Percentiles rank a stretch among this genome's conserved stretches.
phyloP scores from a whole-genome alignment of 2,888 invertebrate species.

The Imbricaverruca yamaguchii region DNA sequence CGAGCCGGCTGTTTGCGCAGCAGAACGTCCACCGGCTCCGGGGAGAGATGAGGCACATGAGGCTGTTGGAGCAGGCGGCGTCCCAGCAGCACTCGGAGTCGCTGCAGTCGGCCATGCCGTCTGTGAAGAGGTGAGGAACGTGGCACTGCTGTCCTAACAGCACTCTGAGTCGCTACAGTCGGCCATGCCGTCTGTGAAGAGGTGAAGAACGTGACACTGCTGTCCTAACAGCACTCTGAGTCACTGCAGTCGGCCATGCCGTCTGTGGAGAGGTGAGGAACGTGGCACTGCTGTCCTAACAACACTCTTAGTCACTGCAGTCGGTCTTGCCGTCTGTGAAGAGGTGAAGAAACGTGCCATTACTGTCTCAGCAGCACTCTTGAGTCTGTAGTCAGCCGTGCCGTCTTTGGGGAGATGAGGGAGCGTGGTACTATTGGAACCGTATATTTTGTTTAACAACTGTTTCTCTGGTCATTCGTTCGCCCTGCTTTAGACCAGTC shows the following conservation, averaged over 20 bases:
- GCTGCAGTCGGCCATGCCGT: constrained; percentile 96
- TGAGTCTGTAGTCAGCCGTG: constrained; percentile 97
- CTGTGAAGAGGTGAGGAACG: constrained; percentile 47
- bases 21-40: constrained; percentile 89
- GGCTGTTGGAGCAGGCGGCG: constrained; percentile 75
- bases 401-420: constrained; percentile 61
- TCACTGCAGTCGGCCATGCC: constrained; percentile 97
- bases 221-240: constrained; percentile 91
- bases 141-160: constrained; percentile 66
- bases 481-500: no score
- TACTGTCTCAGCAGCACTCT: constrained; percentile 87
- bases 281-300: constrained; percentile 60
- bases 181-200: constrained; percentile 77
- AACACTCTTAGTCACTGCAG: constrained; percentile 98
- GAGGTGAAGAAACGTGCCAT: constrained; percentile 36
- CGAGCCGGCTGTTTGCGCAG: constrained; percentile 92
- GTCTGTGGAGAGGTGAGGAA: constrained; percentile 53
- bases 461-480: no score
- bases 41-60: constrained; percentile 91
- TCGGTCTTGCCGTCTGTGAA: constrained; percentile 88
- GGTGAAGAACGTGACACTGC: constrained; percentile 43
- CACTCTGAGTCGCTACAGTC: constrained; percentile 99
- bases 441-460: no score
- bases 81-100: constrained; percentile 97
- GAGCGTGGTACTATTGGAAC: no score